Evolutionary conservation across 1,140 invertebrate species (phyloP), one percentile per base, ranked within the genome.

Genomic region (Tetraneura akinire): DNA sequence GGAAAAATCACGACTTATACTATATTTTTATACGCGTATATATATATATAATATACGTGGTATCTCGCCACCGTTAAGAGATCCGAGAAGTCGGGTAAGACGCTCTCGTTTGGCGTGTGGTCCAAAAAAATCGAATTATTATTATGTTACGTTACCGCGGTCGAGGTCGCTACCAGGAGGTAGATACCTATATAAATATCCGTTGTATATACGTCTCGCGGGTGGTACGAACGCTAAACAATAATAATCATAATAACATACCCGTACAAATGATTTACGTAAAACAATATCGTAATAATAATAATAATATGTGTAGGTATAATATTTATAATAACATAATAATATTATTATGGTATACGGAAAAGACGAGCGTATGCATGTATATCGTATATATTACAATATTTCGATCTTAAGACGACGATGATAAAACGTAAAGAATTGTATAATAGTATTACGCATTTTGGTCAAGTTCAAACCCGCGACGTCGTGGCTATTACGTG

Each of bases 61-160:
- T n/a, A n/a, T n/a, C n/a, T n/a, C n/a, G n/a, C n/a, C 60, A n/a
- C n/a, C 60, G 60, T 62, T 10, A 14, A 10, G 11, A 1, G 18
- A 64, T n/a, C n/a, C n/a, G 60, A 64, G 16, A 32, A 37, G 60
- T 18, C 9, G n/a, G n/a, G n/a, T n/a, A n/a, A n/a, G 62, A n/a
- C 32, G 37, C 37, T 68, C 64, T 45, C 37, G 64, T 68, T 68
- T 68, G 37, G 64, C 64, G 64, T 68, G 64, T 68, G 64, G 64
- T 68, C 64, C 64, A n/a, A 68, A n/a, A n/a, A n/a, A 45, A 68
- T 68, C 64, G 64, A 68, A 68, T 68, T 68, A 47, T 14, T 47
- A 14, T 10, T 4, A 47, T 10, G 10, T n/a, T n/a, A 66, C 32
- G 62, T 45, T 66, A 66, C 42, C 32, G n/a, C n/a, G 62, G 32